These are phyloP conservation scores for Ostrea edulis DNA, from an alignment of 1,140 invertebrate genomes.

Conservation along the genomic window DNA sequence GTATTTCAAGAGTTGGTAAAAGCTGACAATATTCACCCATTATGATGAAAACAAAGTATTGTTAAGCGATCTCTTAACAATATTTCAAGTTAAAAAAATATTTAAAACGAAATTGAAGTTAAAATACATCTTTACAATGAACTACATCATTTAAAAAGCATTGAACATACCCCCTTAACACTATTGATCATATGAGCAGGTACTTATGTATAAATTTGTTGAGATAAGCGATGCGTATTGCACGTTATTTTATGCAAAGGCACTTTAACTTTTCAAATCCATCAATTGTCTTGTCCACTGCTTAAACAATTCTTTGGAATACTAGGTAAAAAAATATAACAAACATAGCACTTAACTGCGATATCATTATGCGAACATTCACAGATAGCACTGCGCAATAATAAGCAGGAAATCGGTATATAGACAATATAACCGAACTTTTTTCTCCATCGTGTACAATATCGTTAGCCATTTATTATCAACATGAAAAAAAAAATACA, in stretches of 20 bases:
- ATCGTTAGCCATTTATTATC: constrained; percentile 6
- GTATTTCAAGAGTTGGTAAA: background rate
- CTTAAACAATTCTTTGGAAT: constrained; percentile 18
- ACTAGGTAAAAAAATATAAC: background rate
- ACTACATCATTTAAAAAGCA: background rate
- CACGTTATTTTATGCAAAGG: constrained; percentile 32
- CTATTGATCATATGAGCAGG: background rate
- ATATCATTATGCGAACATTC: background rate
- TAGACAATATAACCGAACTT: background rate
- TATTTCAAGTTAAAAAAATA: background rate
- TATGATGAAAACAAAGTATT: background rate
- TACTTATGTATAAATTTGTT: background rate
- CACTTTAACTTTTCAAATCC: constrained; percentile 10
- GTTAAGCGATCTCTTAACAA: background rate
- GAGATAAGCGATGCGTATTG: constrained; percentile 24
- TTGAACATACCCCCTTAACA: background rate
- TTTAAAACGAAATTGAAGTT: background rate
- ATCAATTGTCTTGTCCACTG: constrained; percentile 5
- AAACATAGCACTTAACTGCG: background rate
- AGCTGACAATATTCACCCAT: too few relatives aligned
- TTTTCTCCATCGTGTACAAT: background rate
- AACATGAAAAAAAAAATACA: background rate
- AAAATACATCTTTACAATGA: background rate
- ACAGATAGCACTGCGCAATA: background rate
- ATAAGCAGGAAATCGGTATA: background rate